These are phyloP conservation scores for Porites rus DNA, from an alignment of 92 coral and sea anemone genomes.

Conservation along the genomic window DNA sequence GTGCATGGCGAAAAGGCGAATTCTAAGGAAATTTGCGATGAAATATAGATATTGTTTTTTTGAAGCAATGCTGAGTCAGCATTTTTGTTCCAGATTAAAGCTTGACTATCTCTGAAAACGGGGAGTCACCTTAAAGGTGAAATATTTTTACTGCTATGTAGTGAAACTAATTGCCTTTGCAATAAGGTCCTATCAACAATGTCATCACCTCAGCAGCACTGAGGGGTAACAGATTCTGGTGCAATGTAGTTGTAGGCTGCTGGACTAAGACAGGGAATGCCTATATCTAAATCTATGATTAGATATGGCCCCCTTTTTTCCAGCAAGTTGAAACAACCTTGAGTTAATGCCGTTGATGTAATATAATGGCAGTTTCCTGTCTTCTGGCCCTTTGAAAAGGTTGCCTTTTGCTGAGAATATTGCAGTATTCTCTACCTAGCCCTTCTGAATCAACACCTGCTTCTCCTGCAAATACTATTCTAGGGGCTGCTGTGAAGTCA, in stretches of 20 bases:
- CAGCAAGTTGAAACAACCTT: conserved; percentile 37
- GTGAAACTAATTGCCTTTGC: not conserved
- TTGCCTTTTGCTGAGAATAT: conserved; percentile 58
- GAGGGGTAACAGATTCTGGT: conserved; percentile 7
- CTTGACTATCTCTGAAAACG: too few relatives aligned
- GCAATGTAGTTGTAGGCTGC: conserved; percentile 60
- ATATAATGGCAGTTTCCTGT: conserved; percentile 57
- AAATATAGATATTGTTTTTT: too few relatives aligned
- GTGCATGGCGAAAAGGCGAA: too few relatives aligned
- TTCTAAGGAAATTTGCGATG: too few relatives aligned
- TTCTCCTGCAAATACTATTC: conserved; percentile 58
- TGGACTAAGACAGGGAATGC: conserved; percentile 65
- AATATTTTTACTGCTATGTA: too few relatives aligned
- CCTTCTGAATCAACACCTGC: conserved; percentile 70
- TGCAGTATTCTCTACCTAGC: conserved; percentile 57
- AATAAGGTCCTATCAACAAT: not conserved
- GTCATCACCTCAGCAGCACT: not conserved
- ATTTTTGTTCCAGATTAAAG: too few relatives aligned
- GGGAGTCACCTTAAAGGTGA: too few relatives aligned
- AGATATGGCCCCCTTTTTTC: conserved; percentile 55
- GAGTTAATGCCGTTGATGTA: conserved; percentile 54
- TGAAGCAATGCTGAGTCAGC: too few relatives aligned
- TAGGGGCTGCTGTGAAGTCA: conserved; percentile 39
- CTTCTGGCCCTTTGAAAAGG: conserved; percentile 66
- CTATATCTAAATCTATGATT: conserved; percentile 19